Conservation (phyloP, 37 sponge, comb jelly and placozoan genomes). For the Theonella swinhoei region DNA sequence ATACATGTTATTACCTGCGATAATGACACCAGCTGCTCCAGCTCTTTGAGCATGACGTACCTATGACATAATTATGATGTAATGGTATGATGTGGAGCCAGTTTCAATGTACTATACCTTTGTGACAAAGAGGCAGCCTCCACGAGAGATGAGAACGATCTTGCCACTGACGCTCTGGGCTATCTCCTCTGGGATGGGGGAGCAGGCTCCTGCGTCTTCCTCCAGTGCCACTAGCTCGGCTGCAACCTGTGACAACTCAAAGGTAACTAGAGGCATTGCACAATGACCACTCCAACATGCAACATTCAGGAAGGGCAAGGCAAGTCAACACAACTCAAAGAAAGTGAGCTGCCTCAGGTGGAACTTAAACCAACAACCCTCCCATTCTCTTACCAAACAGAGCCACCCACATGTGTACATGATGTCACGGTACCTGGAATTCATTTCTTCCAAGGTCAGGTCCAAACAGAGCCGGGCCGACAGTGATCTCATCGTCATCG, state of each 20-base stretch:
- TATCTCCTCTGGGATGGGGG: not conserved
- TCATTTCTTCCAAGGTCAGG: slow-evolving; percentile 38
- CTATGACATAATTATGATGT: not conserved
- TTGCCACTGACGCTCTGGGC: slow-evolving; percentile 17
- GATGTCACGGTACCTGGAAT: slow-evolving; percentile 47
- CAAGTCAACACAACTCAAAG: too few relatives aligned
- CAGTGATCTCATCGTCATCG: slow-evolving; percentile 11
- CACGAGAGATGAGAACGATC: slow-evolving; percentile 73
- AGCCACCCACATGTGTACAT: too few relatives aligned
- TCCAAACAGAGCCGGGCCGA: slow-evolving; percentile 74
- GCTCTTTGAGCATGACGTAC: slow-evolving; percentile 59
- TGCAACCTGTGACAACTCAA: slow-evolving; percentile 1
- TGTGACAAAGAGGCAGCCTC: slow-evolving; percentile 88
- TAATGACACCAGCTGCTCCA: slow-evolving; percentile 62
- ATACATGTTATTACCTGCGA: too few relatives aligned
- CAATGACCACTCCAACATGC: too few relatives aligned
- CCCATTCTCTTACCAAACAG: too few relatives aligned
- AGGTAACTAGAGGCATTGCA: too few relatives aligned
- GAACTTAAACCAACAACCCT: too few relatives aligned
- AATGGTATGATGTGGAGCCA: not conserved
- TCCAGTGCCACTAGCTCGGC: slow-evolving; percentile 17
- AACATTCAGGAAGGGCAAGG: too few relatives aligned
- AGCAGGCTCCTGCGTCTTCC: slow-evolving; percentile 38
- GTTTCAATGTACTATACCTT: slow-evolving; percentile 62
- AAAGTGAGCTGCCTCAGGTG: too few relatives aligned